phyloP scores from a whole-genome alignment of 2,797 vertebrate species.

The Tarsius wallacei region DNA sequence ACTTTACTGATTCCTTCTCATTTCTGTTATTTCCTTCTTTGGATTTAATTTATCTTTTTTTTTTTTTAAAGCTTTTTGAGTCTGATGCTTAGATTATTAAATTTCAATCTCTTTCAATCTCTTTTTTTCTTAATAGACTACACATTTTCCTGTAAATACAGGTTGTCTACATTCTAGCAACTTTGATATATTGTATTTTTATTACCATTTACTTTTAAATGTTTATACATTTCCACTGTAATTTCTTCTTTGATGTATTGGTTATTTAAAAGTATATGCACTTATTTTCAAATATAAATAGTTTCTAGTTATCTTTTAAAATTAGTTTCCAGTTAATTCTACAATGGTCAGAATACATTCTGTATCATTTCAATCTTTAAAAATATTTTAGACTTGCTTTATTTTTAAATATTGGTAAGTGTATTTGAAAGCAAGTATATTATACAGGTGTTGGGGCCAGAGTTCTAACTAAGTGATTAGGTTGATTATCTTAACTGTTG shows the following conservation, averaged over 20 bases:
- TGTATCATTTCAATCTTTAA: background rate
- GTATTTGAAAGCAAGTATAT: too few relatives aligned
- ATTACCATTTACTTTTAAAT: background rate
- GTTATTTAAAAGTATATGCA: background rate
- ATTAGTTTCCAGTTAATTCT: background rate
- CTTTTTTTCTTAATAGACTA: background rate
- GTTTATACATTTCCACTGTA: background rate
- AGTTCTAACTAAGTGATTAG: background rate
- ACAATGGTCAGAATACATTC: background rate
- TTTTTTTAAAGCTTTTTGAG: background rate
- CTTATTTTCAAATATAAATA: background rate
- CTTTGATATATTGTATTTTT: background rate
- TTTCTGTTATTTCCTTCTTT: background rate
- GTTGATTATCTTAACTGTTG: background rate
- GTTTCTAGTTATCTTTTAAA: background rate
- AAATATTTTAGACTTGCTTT: background rate
- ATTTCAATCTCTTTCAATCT: background rate
- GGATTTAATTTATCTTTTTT: background rate
- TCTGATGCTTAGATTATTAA: background rate
- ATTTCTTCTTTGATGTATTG: slow-evolving; percentile 10
- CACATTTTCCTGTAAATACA: slow-evolving; percentile 20
- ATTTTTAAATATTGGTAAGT: background rate
- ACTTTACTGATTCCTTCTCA: background rate
- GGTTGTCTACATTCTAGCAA: background rate
- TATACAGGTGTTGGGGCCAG: background rate